phyloP scores from a whole-genome alignment of 1,140 invertebrate genomes.

The Megalopta genalis region DNA sequence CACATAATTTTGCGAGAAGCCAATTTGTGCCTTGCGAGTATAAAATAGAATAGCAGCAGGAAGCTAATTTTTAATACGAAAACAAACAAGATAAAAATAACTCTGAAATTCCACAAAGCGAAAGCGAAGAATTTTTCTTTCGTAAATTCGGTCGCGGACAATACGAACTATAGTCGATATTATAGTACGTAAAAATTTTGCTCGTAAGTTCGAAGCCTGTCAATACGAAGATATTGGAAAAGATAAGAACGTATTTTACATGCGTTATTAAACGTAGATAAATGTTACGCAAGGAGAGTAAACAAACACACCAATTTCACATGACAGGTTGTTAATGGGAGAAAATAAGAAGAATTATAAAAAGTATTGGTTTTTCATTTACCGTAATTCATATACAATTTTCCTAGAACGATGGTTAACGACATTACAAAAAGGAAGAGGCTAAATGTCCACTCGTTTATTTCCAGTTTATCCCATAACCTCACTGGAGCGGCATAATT shows the following conservation, averaged over 20 bases:
- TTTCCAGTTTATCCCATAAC: constrained; percentile 46
- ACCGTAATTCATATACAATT: constrained; percentile 69
- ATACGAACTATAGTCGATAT: background rate
- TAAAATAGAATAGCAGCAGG: background rate
- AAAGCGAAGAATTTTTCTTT: constrained; percentile 14
- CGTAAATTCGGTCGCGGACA: constrained; percentile 14
- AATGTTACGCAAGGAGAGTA: background rate
- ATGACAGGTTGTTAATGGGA: background rate
- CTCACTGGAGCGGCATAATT: background rate
- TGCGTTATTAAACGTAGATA: background rate
- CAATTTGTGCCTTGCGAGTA: background rate
- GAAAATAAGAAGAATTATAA: background rate
- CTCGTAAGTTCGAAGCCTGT: constrained; percentile 16
- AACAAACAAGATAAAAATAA: no score
- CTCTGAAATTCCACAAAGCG: background rate
- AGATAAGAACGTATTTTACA: background rate
- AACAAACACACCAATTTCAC: background rate
- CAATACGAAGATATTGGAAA: constrained; percentile 41
- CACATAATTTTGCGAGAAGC: constrained; percentile 13
- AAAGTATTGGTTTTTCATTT: constrained; percentile 21
- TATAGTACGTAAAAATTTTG: background rate
- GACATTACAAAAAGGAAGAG: constrained; percentile 63
- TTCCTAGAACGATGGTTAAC: constrained; percentile 62
- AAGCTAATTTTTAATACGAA: background rate
- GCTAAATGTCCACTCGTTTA: constrained; percentile 68